Percentiles rank a stretch among this genome's conserved stretches.
Conservation (phyloP, 1,140 invertebrate species). For the Polypedilum pembai region DNA sequence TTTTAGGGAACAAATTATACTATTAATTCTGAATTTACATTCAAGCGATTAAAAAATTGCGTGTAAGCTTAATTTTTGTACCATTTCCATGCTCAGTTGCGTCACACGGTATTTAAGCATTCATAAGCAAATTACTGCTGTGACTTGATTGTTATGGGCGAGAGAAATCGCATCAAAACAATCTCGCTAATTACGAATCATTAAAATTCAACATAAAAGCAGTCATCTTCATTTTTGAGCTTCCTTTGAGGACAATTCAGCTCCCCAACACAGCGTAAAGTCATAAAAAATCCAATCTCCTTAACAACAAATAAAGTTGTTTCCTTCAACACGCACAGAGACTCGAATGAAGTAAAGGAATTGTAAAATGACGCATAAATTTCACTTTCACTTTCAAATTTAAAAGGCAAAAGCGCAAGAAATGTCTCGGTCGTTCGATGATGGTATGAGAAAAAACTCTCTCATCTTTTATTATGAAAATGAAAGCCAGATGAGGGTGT, state of each 20-base stretch:
- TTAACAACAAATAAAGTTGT: constrained; percentile 26
- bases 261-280: not conserved
- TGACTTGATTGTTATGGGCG: not conserved
- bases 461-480: constrained; percentile 14
- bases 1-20: not conserved
- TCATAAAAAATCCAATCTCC: constrained; percentile 27
- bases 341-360: not conserved
- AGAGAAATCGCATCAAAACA: constrained; percentile 23
- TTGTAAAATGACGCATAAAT: constrained; percentile 23
- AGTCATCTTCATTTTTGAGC: not conserved
- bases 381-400: not conserved
- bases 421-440: no score
- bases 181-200: constrained; percentile 21
- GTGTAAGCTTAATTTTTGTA: no score
- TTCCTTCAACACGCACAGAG: not conserved
- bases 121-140: not conserved
- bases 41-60: not conserved
- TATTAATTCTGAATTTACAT: constrained; percentile 14
- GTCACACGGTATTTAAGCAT: constrained; percentile 4
- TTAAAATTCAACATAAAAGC: constrained; percentile 24
- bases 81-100: not conserved
- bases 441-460: not conserved
- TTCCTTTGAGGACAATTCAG: not conserved
- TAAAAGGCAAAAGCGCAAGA: no score
- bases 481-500: not conserved